Percentiles rank a stretch among this genome's conserved stretches.
These are phyloP conservation scores for Phylloscopus trochilus DNA, from an alignment of 2,113 vertebrate species.

Conservation along the genomic window DNA sequence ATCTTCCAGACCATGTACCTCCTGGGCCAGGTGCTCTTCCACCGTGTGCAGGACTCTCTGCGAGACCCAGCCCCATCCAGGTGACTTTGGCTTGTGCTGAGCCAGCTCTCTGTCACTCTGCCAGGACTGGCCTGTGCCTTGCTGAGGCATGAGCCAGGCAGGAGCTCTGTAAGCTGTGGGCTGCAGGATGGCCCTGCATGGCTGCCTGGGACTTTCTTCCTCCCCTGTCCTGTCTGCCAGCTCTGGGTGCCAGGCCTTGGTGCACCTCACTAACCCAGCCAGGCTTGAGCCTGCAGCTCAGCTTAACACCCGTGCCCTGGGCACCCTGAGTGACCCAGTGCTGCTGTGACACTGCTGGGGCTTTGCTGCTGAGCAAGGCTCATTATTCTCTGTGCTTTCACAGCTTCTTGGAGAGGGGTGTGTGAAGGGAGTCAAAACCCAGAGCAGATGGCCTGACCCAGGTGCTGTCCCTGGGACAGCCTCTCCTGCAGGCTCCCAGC, in stretches of 20 bases:
- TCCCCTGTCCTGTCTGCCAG: not conserved
- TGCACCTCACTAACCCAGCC: not conserved
- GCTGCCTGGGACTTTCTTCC: not conserved
- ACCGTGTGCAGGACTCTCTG: not conserved
- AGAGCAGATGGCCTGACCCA: accelerated
- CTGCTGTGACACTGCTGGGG: not conserved
- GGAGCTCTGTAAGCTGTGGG: not conserved
- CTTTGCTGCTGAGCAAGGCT: not conserved
- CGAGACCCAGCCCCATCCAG: not conserved
- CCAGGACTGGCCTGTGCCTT: not conserved
- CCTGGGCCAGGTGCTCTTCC: slow-evolving; percentile 48
- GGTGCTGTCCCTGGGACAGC: not conserved
- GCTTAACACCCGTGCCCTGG: not conserved
- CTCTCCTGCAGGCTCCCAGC: not conserved
- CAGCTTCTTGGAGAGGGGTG: not conserved
- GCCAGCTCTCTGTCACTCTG: not conserved
- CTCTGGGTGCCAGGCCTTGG: not conserved
- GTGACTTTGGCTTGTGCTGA: not conserved
- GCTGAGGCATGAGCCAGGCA: not conserved
- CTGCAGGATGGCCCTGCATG: not conserved
- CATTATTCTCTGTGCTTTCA: not conserved
- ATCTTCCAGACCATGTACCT: slow-evolving; percentile 42
- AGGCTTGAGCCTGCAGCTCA: not conserved
- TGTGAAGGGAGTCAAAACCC: not conserved
- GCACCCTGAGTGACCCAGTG: accelerated